Conservation (phyloP, 2,797 vertebrate genomes). For the Platalea minor region DNA sequence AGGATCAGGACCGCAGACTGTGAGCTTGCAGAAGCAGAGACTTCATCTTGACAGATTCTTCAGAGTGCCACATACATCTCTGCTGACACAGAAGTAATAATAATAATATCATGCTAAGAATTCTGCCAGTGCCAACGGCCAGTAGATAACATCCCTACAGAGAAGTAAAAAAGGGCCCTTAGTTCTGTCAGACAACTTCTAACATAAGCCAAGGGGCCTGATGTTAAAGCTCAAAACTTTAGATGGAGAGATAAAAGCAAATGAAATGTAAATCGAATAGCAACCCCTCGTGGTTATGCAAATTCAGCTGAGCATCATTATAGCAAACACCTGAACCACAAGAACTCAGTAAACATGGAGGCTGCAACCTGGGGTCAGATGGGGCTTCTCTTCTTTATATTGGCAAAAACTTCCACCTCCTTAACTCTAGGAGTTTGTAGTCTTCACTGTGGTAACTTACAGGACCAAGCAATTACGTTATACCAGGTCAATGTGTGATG, state of each 20-base stretch:
- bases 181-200: not conserved
- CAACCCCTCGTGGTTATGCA: not conserved
- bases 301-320: not conserved
- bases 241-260: not conserved
- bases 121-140: conserved; percentile 12
- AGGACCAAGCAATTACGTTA: not conserved
- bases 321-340: not conserved
- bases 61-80: conserved; percentile 40
- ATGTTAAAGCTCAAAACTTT: not conserved
- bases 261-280: not conserved
- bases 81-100: conserved; percentile 61
- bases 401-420: not conserved
- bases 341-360: not conserved
- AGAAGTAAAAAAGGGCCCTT: not conserved
- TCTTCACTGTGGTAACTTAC: not conserved
- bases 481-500: not conserved
- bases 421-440: not conserved
- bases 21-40: conserved; percentile 23
- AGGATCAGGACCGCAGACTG: not conserved
- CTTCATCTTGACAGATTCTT: conserved; percentile 49
- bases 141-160: not conserved
- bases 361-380: not conserved
- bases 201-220: not conserved
- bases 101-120: conserved; percentile 55
- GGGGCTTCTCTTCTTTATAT: not conserved